Base-by-base conservation (phyloP, 2,888 invertebrate species). In the Brachycybe producta region DNA sequence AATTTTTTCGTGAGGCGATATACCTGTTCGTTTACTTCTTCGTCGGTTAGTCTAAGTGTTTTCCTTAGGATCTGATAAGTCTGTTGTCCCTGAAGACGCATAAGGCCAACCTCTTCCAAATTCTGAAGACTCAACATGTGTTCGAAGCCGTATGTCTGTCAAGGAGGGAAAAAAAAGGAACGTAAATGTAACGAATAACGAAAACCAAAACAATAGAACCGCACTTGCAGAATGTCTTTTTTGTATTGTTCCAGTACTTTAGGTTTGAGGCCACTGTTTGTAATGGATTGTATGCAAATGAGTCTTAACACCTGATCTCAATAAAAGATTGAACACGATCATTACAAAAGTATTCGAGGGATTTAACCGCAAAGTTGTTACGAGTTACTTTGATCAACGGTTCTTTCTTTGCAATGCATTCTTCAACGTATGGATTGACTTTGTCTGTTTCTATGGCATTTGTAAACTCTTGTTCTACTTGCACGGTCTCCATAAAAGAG, bases 391-490 rank as follows among this genome's bases (percentile, higher is more conserved):
- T 85, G 2, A 79, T 73, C 1, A 94, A 65, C 0, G 90, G 82
- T 57, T 79, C 80, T 62, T 84, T 79, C 60, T 83, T 83, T 0
- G 86, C 84, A 53, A 97, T 91, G 60, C 84, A 76, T 63, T 92
- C 88, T 68, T 97, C 97, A 54, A 98, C 90, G 63, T 81, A 88
- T 0, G 84, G 71, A 65, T 84, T 81, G 0, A 82, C 74, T 66
- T 85, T 88, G 60, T 97, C 97, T 1, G 87, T 84, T 60, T 94
- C 92, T 19, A 87, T 77, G 54, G 90, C 87, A 63, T 90, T 82
- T 57, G 94, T 72, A 59, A 97, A 82, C 62, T 95, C 94, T 26
- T 94, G 94, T 62, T 94, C 92, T 34, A 82, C 77, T 58, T 82
- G 79, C 30, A 90, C 70, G 41, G 77, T 77, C 61, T 87, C 84